Base-by-base conservation (phyloP, 2,888 invertebrate species). In the Asteroscopus sphinx region DNA sequence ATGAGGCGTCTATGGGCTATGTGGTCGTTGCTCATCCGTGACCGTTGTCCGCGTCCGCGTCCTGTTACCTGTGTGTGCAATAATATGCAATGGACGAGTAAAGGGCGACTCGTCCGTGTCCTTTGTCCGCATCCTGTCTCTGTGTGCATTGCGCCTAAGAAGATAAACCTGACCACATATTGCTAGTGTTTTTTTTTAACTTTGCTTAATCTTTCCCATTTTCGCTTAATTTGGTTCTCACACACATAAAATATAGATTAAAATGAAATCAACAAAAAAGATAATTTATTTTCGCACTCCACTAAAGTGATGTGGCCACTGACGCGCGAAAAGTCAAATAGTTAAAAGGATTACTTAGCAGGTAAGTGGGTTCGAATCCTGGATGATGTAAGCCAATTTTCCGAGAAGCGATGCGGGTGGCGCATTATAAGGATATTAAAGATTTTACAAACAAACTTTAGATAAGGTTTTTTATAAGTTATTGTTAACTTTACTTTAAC, bases 331-430 rank as follows among this genome's bases (percentile, higher is more conserved):
- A 70, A 88, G 88, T 89, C 84, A 85, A 85, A 80, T 68, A 61
- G 78, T 63, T 83, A 82, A 76, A 76, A 80, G 86, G 89, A 89
- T 89, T 88, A 87, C 71, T 75, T 63, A 70, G 60, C 87, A 88
- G 90, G 89, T 89, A 90, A 73, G 85, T 81, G 74, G 74, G 81
- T 86, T 90, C 74, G 79, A 73, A 76, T 76, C 75, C 66, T 62
- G 51, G 60, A 58, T 68, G 63, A 69, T 61, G 71, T 73, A 73
- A 81, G 72, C 74, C 72, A 82, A 82, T 86, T 79, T 87, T 89
- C 89, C 72, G 60, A 69, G 88, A 87, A 89, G 61, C 88, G 60
- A 81, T 74, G 89, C 85, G 89, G 89, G 89, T 89, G 90, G 90
- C 73, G 65, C 83, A 85, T 86, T 77, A 53, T 66, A 57, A 58